Base-by-base conservation (phyloP, 2,888 invertebrate species). In the Tenthredo mesomela region DNA sequence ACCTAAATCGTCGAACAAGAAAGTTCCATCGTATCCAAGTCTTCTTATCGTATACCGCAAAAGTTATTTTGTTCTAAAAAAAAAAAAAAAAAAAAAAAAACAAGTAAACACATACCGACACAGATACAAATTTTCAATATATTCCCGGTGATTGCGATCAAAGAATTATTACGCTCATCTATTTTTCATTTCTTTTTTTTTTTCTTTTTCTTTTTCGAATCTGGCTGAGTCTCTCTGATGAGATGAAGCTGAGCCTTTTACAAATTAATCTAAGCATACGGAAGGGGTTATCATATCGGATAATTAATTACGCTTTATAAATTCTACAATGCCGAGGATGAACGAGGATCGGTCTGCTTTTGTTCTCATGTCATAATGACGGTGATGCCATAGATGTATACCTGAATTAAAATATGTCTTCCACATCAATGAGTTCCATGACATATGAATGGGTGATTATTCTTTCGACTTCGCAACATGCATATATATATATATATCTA, bases 1-100 rank as follows among this genome's bases (percentile, higher is more conserved):
- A 43, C 43, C 71, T 73, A 73, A 73, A 73, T 73, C 71, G 15
- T 40, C 21, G 71, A 73, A 73, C 71, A 73, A 73, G 71, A 73
- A 73, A 73, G 71, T 73, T 73, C 71, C 71, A 73, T 73, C 43
- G 40, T 73, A 40, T 71, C 43, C 37, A 71, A 43, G 18, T 12
- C 37, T 37, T 40, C 43, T 71, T 43, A 37, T 37, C 43, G 9
- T 40, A 37, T 21, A 10, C 43, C 10, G 6, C 70, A 15, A 18
- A 21, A 43, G 12, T 43, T 43, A 21, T 21, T 12, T 25, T 43
- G 25, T 61, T 10, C 21, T 73, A 3, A 9, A 9, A 73, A 73
- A 73, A 33, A 3, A 33, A 33, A 33, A 33, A 0, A 33, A 33
- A 0, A 9, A 73, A 73, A 73, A 0, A 43, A 73, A 21, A n/a